Base-by-base conservation (phyloP, 2,113 vertebrate species). In the Salminus brasiliensis region DNA sequence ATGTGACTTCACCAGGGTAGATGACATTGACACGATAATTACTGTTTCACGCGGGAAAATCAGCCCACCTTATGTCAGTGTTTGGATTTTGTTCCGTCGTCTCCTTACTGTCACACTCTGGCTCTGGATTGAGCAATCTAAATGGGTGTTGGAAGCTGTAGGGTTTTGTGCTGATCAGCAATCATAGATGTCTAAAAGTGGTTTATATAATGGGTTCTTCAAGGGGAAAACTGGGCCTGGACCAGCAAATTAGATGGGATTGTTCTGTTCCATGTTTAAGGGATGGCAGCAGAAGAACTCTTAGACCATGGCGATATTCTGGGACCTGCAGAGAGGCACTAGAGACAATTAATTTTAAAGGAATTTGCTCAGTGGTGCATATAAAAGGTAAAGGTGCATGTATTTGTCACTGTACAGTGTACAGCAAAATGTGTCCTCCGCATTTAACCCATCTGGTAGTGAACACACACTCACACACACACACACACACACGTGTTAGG, bases 1-100 rank as follows among this genome's bases (percentile, higher is more conserved):
- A 49, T 66, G 59, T 66, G 70, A 70, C 65, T 70, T 57, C 57
- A 57, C 65, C 45, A 49, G 9, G 34, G 29, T 30, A 60, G 62
- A 81, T 76, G 80, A 76, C 67, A 76, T 27, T 36, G 59, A 75
- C 72, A 62, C 27, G 36, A 70, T 81, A 74, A 81, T 52, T 16
- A 77, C 36, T 60, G 34, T 69, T 52, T 66, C 73, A 27, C 74
- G 57, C 32, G 59, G 65, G 47, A 65, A 43, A 65, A 53, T 55
- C 60, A 72, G 78, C 16, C 60, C 59, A 60, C 39, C 70, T 79
- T 5, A 39, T 74, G 79, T 70, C 53, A 27, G 72, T 11, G 49
- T 72, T 21, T 25, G 47, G 68, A 59, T 47, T 82, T 76, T 77
- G 77, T 16, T 39, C 7, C 43, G 52, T 34, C 29, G 66, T 29